A percentile compares a stretch with the other conserved stretches of the same genome.
These are phyloP conservation scores for Episyrphus balteatus DNA, from an alignment of 1,140 invertebrate genomes.

Conservation along the genomic window DNA sequence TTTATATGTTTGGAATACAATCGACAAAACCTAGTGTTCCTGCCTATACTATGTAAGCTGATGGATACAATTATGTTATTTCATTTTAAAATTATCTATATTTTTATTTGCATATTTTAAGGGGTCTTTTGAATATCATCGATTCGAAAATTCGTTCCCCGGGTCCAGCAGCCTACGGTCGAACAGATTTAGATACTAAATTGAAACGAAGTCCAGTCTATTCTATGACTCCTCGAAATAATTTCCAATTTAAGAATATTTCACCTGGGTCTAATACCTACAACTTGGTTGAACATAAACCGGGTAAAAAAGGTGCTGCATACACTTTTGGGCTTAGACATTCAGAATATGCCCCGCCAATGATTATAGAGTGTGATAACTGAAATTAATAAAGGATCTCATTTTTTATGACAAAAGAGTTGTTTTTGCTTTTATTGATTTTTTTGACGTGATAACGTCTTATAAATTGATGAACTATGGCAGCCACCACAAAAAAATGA, in stretches of 20 bases:
- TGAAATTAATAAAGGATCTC: too few species aligned
- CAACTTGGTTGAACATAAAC: constrained; percentile 25
- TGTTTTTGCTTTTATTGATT: too few species aligned
- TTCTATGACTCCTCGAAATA: constrained; percentile 25
- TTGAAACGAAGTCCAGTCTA: constrained; percentile 32
- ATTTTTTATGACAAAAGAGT: too few species aligned
- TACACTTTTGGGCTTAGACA: constrained; percentile 29
- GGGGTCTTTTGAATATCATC: constrained; percentile 35
- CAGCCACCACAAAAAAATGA: too few species aligned
- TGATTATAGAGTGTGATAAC: constrained; percentile 34
- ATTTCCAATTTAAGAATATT: constrained; percentile 6
- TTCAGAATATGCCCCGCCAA: constrained; percentile 25
- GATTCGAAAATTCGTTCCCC: constrained; percentile 36
- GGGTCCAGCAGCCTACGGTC: constrained; percentile 45
- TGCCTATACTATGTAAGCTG: constrained; percentile 40
- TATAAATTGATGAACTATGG: too few species aligned
- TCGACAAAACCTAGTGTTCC: constrained; percentile 32
- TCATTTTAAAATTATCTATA: constrained; percentile 2
- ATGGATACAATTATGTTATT: not conserved
- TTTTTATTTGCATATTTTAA: constrained; percentile 14
- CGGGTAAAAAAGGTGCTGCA: constrained; percentile 16
- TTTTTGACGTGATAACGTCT: too few species aligned
- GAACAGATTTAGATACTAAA: constrained; percentile 24
- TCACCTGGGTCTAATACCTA: constrained; percentile 39
- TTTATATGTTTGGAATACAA: constrained; percentile 42